A percentile compares a stretch with the other conserved stretches of the same genome.
phyloP scores from a whole-genome alignment of 2,888 invertebrate genomes.

The Spilosoma lubricipeda region DNA sequence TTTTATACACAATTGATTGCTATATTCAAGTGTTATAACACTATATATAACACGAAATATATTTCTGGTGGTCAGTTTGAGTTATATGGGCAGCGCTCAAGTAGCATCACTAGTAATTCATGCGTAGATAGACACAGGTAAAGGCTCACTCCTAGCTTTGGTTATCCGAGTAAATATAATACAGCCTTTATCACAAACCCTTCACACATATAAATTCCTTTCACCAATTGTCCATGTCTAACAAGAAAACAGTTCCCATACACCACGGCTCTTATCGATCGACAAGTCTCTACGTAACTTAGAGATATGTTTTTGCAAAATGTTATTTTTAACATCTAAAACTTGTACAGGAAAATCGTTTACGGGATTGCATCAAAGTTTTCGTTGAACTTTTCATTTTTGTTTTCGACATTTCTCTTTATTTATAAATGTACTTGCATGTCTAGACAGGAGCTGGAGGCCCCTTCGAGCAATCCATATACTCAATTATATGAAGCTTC shows the following conservation, averaged over 20 bases:
- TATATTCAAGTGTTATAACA: neutral
- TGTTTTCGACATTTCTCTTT: slow-evolving; percentile 40
- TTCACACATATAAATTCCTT: neutral
- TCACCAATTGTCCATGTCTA: neutral
- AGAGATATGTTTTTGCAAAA: slow-evolving; percentile 31
- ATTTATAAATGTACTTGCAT: slow-evolving; percentile 35
- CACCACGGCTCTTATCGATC: neutral
- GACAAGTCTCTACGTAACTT: neutral
- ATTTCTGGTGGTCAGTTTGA: neutral
- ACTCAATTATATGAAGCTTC: slow-evolving; percentile 63
- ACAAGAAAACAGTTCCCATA: neutral
- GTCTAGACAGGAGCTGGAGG: slow-evolving; percentile 56
- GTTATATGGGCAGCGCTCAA: too few species aligned
- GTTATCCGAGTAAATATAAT: neutral
- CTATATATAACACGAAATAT: too few species aligned
- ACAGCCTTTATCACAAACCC: neutral
- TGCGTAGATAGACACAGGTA: neutral
- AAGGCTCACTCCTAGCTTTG: neutral
- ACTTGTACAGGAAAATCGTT: slow-evolving; percentile 46
- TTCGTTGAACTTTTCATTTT: slow-evolving; percentile 30
- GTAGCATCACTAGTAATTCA: neutral
- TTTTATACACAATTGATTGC: neutral
- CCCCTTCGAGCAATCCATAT: slow-evolving; percentile 49
- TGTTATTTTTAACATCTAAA: slow-evolving; percentile 27
- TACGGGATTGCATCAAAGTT: slow-evolving; percentile 40